Percentiles rank a stretch among this genome's conserved stretches.
Evolutionary conservation across 2,888 invertebrate genomes (phyloP).

Genomic region (Agrochola litura): DNA sequence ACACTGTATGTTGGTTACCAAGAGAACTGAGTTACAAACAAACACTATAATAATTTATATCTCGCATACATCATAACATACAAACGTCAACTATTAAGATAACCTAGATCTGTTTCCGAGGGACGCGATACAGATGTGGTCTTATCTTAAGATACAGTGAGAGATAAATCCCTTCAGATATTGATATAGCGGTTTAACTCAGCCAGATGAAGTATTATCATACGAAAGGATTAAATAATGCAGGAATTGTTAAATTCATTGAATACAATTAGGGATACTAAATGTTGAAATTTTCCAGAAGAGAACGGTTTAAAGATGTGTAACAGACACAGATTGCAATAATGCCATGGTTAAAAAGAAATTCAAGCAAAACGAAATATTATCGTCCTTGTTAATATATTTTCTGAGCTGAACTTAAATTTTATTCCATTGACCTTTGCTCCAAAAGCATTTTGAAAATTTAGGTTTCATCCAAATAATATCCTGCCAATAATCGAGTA

Average conservation of each 20-base stretch:
- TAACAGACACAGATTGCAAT: no score
- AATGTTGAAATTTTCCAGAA: not conserved
- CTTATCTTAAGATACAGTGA: constrained; percentile 32
- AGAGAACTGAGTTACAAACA: constrained; percentile 3
- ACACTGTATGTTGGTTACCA: not conserved
- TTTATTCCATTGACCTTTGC: not conserved
- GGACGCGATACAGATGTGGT: constrained; percentile 4
- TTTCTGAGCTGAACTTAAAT: not conserved
- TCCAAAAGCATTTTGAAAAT: not conserved
- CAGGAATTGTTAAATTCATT: not conserved
- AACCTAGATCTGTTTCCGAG: constrained; percentile 35
- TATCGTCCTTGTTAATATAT: no score
- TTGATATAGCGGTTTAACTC: constrained; percentile 9
- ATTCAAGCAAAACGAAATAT: no score
- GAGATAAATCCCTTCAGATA: constrained; percentile 30
- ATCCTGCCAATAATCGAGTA: no score
- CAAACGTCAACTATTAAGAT: constrained; percentile 32
- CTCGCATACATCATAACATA: not conserved
- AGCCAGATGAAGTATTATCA: not conserved
- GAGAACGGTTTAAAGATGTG: not conserved
- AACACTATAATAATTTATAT: not conserved
- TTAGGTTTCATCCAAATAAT: not conserved
- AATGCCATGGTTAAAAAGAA: no score
- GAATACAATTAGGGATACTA: not conserved
- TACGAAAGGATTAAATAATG: not conserved